A percentile compares a stretch with the other conserved stretches of the same genome.
Evolutionary conservation across 2,113 vertebrate species (phyloP).

Genomic region (Ophthalmolycus amberensis): DNA sequence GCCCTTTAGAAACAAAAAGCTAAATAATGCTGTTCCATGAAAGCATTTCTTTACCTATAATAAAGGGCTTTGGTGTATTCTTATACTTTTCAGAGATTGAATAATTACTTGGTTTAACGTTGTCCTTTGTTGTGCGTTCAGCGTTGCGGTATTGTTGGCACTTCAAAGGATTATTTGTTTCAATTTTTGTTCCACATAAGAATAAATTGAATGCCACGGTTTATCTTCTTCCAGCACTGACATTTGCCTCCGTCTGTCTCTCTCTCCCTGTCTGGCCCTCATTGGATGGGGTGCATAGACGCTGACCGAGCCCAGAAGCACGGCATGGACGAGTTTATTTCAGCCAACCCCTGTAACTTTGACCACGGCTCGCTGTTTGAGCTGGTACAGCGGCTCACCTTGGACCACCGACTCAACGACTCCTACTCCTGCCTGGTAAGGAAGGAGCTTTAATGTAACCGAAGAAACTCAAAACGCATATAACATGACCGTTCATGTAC

Average conservation of each 20-base stretch:
- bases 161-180: not conserved
- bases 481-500: not conserved
- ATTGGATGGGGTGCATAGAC: constrained; percentile 81
- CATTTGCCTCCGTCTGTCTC: not conserved
- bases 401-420: constrained; percentile 99
- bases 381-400: constrained; percentile 96
- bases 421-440: constrained; percentile 99
- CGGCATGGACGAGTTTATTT: constrained; percentile 99
- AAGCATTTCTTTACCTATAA: not conserved
- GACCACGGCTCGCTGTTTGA: constrained; percentile 98
- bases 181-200: not conserved
- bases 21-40: not conserved
- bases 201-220: not conserved
- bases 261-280: not conserved
- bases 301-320: constrained; percentile 99
- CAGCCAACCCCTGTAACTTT: constrained; percentile 99
- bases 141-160: constrained; percentile 3
- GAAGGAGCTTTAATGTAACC: constrained; percentile 27
- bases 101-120: not conserved
- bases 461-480: not conserved
- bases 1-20: too few relatives aligned
- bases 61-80: not conserved
- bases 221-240: not conserved
- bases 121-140: not conserved
- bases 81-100: not conserved